Evolutionary conservation across 1,140 invertebrate genomes (phyloP).

Genomic region (Drosophila ambigua): DNA sequence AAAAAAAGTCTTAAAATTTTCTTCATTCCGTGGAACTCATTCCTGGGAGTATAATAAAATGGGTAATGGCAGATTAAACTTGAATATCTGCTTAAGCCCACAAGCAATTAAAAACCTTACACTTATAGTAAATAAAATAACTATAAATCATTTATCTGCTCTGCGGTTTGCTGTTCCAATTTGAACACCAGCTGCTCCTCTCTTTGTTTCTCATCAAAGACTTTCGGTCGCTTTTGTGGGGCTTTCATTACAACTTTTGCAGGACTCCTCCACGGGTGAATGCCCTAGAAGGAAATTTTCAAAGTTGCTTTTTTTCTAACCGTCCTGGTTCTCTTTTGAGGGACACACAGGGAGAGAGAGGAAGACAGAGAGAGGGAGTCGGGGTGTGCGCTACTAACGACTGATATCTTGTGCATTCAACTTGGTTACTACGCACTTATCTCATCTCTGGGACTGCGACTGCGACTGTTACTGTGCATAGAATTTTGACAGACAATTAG

Average conservation of each 20-base stretch:
- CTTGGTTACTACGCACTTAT: constrained; percentile 73
- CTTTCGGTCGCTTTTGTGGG: constrained; percentile 25
- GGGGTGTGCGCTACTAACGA: constrained; percentile 2
- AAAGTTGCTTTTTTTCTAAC: constrained; percentile 33
- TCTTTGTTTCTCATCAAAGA: constrained; percentile 21
- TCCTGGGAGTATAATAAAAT: too few relatives aligned
- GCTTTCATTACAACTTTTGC: constrained; percentile 25
- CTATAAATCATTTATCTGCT: constrained; percentile 26
- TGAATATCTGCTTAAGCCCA: too few relatives aligned
- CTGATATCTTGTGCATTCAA: constrained; percentile 64
- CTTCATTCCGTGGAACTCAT: too few relatives aligned
- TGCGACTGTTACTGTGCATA: constrained; percentile 55
- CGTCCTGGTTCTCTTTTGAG: constrained; percentile 9
- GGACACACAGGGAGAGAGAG: not conserved
- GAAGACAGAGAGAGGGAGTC: too few relatives aligned
- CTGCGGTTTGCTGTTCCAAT: constrained; percentile 19
- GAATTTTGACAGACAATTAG: constrained; percentile 81
- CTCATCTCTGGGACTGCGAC: constrained; percentile 47
- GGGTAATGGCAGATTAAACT: too few relatives aligned
- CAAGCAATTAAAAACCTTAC: too few relatives aligned
- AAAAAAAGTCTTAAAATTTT: too few relatives aligned
- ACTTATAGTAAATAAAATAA: not conserved
- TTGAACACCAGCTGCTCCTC: constrained; percentile 34
- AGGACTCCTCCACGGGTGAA: constrained; percentile 36
- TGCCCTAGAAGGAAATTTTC: constrained; percentile 22